A percentile compares a stretch with the other conserved stretches of the same genome.
Evolutionary conservation across 2,888 invertebrate genomes (phyloP).

Genomic region (Orthonychiurus folsomi): DNA sequence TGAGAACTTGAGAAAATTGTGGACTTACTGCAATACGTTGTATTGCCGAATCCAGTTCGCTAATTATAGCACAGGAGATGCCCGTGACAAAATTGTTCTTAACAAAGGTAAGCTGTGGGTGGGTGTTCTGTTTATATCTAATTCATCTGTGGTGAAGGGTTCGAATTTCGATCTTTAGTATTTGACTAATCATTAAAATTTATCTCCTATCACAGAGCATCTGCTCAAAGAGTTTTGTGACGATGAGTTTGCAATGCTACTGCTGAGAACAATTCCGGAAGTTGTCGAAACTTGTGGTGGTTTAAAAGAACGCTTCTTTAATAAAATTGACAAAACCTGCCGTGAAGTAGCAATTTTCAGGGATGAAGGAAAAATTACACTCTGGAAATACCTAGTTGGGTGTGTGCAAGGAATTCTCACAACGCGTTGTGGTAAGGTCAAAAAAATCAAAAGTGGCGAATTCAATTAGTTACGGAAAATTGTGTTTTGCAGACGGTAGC

Average conservation of each 20-base stretch:
- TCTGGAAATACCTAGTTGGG: constrained; percentile 34
- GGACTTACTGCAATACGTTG: constrained; percentile 29
- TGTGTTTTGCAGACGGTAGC: constrained; percentile 21
- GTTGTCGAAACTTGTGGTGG: constrained; percentile 28
- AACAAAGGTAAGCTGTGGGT: no score
- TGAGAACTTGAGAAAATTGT: constrained; percentile 29
- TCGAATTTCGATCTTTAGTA: no score
- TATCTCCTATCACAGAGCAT: constrained; percentile 12
- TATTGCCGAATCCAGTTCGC: constrained; percentile 26
- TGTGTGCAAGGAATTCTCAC: constrained; percentile 19
- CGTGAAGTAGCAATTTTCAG: constrained; percentile 27
- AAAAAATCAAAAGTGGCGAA: no score
- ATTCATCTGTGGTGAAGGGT: no score
- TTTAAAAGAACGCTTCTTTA: constrained; percentile 28
- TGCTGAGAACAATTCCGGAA: constrained; percentile 28
- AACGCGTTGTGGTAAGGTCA: constrained; percentile 18
- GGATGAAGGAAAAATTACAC: constrained; percentile 27
- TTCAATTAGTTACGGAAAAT: no score
- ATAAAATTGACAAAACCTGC: constrained; percentile 29
- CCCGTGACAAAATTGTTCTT: no score
- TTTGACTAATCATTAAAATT: no score
- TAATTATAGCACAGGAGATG: no score
- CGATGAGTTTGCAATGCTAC: constrained; percentile 26
- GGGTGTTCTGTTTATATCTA: no score
- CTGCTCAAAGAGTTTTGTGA: constrained; percentile 23